A percentile compares a stretch with the other conserved stretches of the same genome.
phyloP scores from a whole-genome alignment of 92 coral and sea anemone species.

The Phenganax marumi region DNA sequence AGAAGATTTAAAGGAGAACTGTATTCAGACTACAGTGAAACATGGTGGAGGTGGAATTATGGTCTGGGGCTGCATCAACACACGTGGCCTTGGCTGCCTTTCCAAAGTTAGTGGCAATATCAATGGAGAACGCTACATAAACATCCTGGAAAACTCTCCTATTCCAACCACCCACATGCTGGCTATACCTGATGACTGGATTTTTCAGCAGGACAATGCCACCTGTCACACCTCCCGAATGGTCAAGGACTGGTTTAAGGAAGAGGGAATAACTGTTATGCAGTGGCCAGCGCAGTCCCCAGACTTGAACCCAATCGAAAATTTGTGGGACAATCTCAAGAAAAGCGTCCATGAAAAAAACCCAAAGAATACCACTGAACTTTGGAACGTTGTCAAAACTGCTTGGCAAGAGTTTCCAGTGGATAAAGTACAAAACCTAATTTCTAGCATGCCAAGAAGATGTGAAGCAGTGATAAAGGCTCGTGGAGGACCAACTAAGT shows the following conservation, averaged over 20 bases:
- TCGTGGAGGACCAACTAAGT: no score
- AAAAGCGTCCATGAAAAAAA: no score
- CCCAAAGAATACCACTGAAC: no score
- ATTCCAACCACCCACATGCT: neutral
- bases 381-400: neutral
- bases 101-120: constrained; percentile 3
- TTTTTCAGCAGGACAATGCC: constrained; percentile 19
- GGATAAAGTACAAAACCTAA: no score
- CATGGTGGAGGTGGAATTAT: constrained; percentile 3
- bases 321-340: no score
- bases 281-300: no score
- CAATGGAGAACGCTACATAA: neutral
- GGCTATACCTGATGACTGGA: neutral
- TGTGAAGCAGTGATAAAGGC: no score
- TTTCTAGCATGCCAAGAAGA: no score
- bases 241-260: neutral
- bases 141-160: neutral
- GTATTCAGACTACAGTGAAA: constrained; percentile 46
- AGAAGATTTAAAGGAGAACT: neutral
- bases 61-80: neutral
- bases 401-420: no score
- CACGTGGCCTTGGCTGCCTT: neutral
- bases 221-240: neutral
- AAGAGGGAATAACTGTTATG: no score
- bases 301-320: no score